Evolutionary conservation across 2,797 vertebrate species (phyloP), one percentile per base, ranked within the genome.

Genomic region (Rhodeus uyekii): DNA sequence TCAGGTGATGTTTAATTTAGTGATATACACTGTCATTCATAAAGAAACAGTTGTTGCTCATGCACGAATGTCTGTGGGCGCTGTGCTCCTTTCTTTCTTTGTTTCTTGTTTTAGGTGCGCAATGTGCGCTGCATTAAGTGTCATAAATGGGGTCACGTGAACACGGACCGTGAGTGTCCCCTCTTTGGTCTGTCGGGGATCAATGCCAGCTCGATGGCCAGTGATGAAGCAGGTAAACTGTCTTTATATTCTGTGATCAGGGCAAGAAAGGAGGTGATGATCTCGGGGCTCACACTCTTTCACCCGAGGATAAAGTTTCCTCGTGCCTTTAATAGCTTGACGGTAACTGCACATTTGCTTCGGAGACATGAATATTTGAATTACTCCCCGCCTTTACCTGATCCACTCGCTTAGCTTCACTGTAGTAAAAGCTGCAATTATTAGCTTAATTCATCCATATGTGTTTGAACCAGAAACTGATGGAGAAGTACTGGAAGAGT

Each of bases 81-180:
- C 42, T 67, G 32, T 76, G 18, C 72, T 67, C 81, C 50, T 38
- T 83, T 36, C 84, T 39, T 46, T 80, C 12, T 60, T 65, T 1
- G 83, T 78, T 48, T 19, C 36, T 86, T 61, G 79, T 80, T 63
- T 4, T 80, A 98, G 98, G 98, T 99, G 90, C 96, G 98, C 86
- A 99, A 99, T 18, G 98, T 99, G 82, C 95, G 97, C 16, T 99
- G 98, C 85, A 99, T 99, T 90, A 99, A 99, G 88, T 99, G 98
- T 90, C 98, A 99, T 92, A 99, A 99, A 86, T 99, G 98, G 98
- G 98, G 98, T 81, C 98, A 99, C 1, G 97, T 99, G 85, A 99
- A 99, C 94, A 99, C 98, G 0, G 98, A 99, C 89, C 92, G 98
- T 87, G 98, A 99, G 84, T 99, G 98, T 89, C 98, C 98, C 73